phyloP scores from a whole-genome alignment of 2,113 vertebrate genomes.

The Ageneiosus marmoratus region DNA sequence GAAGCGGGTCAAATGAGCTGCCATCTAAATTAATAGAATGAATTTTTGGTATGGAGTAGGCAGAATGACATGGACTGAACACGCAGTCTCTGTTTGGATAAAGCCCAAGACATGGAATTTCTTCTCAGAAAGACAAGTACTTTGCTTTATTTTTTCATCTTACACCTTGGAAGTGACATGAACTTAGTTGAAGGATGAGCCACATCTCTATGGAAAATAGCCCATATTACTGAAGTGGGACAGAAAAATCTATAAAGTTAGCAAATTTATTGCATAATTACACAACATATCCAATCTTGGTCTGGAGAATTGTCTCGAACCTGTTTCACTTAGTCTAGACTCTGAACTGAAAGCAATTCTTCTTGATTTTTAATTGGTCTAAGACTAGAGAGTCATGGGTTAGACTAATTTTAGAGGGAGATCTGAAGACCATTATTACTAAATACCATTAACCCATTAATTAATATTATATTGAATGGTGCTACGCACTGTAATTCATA shows the following conservation, averaged over 20 bases:
- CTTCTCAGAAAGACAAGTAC: conserved; percentile 42
- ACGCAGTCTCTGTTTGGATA: conserved; percentile 20
- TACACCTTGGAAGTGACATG: not conserved
- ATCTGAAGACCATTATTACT: too few relatives aligned
- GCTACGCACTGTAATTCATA: too few relatives aligned
- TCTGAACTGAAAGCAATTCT: too few relatives aligned
- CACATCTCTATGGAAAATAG: not conserved
- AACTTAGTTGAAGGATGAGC: not conserved
- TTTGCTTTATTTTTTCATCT: not conserved
- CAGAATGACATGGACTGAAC: conserved; percentile 21
- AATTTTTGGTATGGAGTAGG: conserved; percentile 21
- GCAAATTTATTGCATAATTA: not conserved
- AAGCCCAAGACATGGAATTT: conserved; percentile 24
- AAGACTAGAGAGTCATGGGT: too few relatives aligned
- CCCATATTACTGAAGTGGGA: not conserved
- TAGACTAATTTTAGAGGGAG: too few relatives aligned
- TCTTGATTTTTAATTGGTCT: too few relatives aligned
- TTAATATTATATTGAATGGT: too few relatives aligned
- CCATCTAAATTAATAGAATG: conserved; percentile 45
- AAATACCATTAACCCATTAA: too few relatives aligned
- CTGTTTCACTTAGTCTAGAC: too few relatives aligned
- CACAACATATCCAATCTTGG: too few relatives aligned
- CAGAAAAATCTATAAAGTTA: not conserved
- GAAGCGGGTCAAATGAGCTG: conserved; percentile 45
- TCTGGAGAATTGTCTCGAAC: too few relatives aligned